Conservation (phyloP, 2,797 vertebrate species). For the Molossus molossus region DNA sequence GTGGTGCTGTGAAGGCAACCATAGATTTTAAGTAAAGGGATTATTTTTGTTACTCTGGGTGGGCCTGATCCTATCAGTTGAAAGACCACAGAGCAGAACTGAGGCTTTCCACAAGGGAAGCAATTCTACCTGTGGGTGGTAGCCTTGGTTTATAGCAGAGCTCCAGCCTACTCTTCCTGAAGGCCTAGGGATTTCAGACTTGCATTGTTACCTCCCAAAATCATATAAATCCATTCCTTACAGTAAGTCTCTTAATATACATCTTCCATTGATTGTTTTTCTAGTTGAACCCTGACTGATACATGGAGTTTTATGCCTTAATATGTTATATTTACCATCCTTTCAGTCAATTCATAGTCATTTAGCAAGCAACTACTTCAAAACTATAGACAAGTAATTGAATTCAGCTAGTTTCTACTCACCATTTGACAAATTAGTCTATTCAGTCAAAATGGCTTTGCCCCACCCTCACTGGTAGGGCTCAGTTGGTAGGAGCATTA, state of each 20-base stretch:
- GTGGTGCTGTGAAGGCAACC: background rate
- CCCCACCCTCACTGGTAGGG: background rate
- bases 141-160: background rate
- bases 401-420: background rate
- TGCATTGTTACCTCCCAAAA: background rate
- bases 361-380: constrained; percentile 50
- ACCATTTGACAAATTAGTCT: background rate
- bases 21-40: background rate
- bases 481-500: background rate
- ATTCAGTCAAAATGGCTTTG: background rate
- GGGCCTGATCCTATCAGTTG: background rate
- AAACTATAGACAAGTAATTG: background rate
- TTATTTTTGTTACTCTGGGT: background rate
- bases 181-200: background rate
- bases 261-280: background rate
- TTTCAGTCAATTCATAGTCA: background rate
- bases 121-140: background rate
- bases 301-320: background rate
- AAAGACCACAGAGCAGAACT: background rate
- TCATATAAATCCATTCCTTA: background rate
- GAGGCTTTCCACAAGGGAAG: background rate
- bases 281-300: background rate
- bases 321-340: background rate
- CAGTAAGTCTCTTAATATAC: background rate
- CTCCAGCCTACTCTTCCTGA: background rate